Evolutionary conservation across 2,113 vertebrate species (phyloP).

Genomic region (mouse (Mus musculus)): DNA sequence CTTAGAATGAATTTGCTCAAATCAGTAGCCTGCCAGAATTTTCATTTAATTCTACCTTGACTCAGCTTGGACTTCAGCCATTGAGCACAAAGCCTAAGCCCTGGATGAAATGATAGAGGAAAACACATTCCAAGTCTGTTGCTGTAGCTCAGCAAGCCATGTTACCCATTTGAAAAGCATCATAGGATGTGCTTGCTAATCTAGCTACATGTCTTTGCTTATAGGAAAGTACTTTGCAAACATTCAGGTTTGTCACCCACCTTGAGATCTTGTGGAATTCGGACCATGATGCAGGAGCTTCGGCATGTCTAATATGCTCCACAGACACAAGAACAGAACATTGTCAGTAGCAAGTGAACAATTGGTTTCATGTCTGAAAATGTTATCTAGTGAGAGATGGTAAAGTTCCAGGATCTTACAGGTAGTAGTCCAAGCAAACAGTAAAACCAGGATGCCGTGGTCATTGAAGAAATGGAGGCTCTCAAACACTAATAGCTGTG

Average conservation of each 20-base stretch:
- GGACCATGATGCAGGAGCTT: not conserved
- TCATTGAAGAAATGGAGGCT: not conserved
- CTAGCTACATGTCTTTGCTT: not conserved
- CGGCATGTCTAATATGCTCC: not conserved
- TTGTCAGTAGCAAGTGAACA: not conserved
- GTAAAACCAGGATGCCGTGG: not conserved
- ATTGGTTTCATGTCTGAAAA: conserved; percentile 12
- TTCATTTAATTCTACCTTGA: conserved; percentile 15
- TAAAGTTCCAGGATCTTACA: not conserved
- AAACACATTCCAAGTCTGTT: not conserved
- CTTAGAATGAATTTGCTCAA: conserved; percentile 28
- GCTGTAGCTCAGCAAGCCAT: conserved; percentile 8
- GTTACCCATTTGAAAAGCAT: not conserved
- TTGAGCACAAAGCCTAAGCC: not conserved
- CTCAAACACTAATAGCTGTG: not conserved
- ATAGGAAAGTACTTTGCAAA: not conserved
- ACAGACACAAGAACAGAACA: not conserved
- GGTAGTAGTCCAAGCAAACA: not conserved
- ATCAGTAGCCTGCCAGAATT: conserved; percentile 16
- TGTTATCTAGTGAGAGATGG: not conserved
- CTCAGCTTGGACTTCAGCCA: conserved; percentile 9
- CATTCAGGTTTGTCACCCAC: not conserved
- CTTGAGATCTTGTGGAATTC: not conserved
- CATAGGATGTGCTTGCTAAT: conserved; percentile 23
- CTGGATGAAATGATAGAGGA: not conserved